Evolutionary conservation across 2,888 invertebrate genomes (phyloP).

Genomic region (Caenorhabditis uteleia): DNA sequence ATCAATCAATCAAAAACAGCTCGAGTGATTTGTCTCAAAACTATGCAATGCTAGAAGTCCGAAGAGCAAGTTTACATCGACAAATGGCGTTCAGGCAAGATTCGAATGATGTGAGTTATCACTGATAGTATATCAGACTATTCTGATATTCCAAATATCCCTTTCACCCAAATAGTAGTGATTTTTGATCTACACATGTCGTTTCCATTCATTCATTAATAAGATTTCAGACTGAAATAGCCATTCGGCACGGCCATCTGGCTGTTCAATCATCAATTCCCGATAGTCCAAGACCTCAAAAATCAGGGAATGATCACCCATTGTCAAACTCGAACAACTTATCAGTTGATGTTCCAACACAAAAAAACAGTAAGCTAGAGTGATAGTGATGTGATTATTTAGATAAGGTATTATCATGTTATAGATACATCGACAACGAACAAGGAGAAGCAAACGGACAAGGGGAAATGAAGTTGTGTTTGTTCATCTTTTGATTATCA

Average conservation of each 20-base stretch:
- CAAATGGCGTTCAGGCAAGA: slow-evolving; percentile 56
- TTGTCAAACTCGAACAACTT: slow-evolving; percentile 18
- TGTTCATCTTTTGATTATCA: too few relatives aligned
- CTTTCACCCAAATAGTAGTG: too few relatives aligned
- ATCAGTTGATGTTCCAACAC: slow-evolving; percentile 35
- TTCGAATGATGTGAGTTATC: slow-evolving; percentile 47
- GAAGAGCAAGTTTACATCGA: slow-evolving; percentile 46
- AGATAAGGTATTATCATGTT: too few relatives aligned
- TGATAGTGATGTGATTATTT: too few relatives aligned
- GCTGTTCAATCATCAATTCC: slow-evolving; percentile 59
- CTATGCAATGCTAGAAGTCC: slow-evolving; percentile 49
- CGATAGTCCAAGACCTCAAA: slow-evolving; percentile 65
- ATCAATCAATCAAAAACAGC: too few relatives aligned
- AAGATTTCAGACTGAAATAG: slow-evolving; percentile 57
- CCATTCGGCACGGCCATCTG: slow-evolving; percentile 59
- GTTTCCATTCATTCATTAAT: slow-evolving; percentile 69
- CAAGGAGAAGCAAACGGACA: too few relatives aligned
- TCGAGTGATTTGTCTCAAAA: not conserved
- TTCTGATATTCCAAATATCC: not conserved
- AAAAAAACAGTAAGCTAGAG: slow-evolving; percentile 4
- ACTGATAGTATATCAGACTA: too few relatives aligned
- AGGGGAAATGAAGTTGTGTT: too few relatives aligned
- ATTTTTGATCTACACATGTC: too few relatives aligned
- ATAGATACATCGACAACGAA: too few relatives aligned
- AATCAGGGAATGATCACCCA: slow-evolving; percentile 32